A percentile compares a stretch with the other conserved stretches of the same genome.
phyloP scores from a whole-genome alignment of 2,113 vertebrate genomes.

The Rhinolophus sinicus region DNA sequence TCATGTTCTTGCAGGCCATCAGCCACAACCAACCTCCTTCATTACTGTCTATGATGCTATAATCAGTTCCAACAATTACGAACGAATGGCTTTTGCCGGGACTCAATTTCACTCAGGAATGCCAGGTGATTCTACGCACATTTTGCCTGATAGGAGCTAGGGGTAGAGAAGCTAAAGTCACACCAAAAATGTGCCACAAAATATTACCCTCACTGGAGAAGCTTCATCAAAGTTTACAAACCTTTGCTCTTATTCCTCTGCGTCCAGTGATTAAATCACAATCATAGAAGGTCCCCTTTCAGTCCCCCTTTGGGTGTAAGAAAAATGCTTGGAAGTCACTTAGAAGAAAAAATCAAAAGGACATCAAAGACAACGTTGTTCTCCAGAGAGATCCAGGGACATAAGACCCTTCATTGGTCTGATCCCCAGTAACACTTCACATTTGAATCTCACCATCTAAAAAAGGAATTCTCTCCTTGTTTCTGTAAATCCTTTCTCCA shows the following conservation, averaged over 20 bases:
- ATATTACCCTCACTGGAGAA: neutral
- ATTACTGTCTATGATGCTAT: neutral
- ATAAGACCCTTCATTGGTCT: neutral
- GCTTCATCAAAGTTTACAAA: neutral
- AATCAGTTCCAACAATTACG: neutral
- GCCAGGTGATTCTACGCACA: neutral
- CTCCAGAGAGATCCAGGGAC: neutral
- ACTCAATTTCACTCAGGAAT: neutral
- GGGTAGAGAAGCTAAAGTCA: neutral
- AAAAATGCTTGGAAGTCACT: conserved; percentile 12
- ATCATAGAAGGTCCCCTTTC: neutral
- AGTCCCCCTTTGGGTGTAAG: neutral
- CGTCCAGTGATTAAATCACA: neutral
- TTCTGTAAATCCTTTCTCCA: neutral
- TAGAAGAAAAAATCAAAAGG: conserved; percentile 22
- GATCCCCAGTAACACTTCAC: neutral
- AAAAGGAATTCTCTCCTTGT: neutral
- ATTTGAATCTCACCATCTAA: neutral
- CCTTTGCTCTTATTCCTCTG: neutral
- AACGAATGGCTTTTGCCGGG: neutral
- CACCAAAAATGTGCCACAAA: conserved; percentile 4
- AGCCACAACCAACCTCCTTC: neutral
- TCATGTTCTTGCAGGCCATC: neutral
- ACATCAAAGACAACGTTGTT: neutral
- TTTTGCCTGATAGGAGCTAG: neutral